Conservation (phyloP, 2,797 vertebrate species). For the Centroberyx gerrardi region DNA sequence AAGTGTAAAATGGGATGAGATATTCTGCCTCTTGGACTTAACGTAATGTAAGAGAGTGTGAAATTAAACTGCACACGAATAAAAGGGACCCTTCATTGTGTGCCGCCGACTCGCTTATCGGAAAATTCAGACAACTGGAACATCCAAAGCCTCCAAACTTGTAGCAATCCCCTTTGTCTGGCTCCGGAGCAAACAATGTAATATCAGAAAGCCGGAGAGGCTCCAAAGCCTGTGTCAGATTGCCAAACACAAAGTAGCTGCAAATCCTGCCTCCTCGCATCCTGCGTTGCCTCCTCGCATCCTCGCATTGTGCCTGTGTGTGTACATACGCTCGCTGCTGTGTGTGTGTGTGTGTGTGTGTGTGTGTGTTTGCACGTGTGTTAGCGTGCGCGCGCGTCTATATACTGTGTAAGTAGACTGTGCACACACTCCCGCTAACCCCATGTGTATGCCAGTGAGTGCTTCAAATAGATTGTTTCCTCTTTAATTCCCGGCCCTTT, state of each 20-base stretch:
- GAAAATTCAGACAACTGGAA: slow-evolving; percentile 88
- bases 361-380: slow-evolving; percentile 49
- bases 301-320: slow-evolving; percentile 40
- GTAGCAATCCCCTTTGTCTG: slow-evolving; percentile 86
- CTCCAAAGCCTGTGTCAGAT: slow-evolving; percentile 82
- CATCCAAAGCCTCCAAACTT: slow-evolving; percentile 88
- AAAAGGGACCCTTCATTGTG: slow-evolving; percentile 84
- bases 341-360: slow-evolving; percentile 30
- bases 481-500: slow-evolving; percentile 69
- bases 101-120: slow-evolving; percentile 83
- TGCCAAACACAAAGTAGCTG: slow-evolving; percentile 81
- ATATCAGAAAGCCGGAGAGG: slow-evolving; percentile 83
- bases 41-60: slow-evolving; percentile 88
- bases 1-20: slow-evolving; percentile 87
- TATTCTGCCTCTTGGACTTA: slow-evolving; percentile 86
- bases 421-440: slow-evolving; percentile 39
- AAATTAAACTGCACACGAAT: slow-evolving; percentile 87
- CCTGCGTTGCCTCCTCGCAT: slow-evolving; percentile 49
- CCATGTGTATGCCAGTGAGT: slow-evolving; percentile 48
- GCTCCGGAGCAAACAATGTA: slow-evolving; percentile 84
- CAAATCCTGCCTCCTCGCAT: slow-evolving; percentile 68
- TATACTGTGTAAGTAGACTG: slow-evolving; percentile 17
- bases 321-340: not conserved
- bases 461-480: slow-evolving; percentile 70
- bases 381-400: not conserved